Conservation (phyloP, 2,888 invertebrate genomes). For the Ormyrus pomaceus region DNA sequence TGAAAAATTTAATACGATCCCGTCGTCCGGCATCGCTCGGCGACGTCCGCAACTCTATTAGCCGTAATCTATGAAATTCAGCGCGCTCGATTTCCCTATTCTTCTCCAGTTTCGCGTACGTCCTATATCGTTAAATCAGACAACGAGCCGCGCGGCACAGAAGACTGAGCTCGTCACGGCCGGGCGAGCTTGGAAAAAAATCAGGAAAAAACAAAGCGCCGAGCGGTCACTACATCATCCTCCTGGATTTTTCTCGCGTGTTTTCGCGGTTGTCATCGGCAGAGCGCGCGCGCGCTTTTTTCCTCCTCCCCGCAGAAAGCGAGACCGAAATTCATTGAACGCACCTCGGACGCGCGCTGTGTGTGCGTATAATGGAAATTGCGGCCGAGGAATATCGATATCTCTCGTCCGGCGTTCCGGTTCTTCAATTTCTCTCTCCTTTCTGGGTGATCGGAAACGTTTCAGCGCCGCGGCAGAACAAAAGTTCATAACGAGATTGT, state of each 20-base stretch:
- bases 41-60: slow-evolving; percentile 9
- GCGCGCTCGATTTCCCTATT: background rate
- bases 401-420: background rate
- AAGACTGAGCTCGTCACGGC: background rate
- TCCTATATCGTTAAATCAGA: background rate
- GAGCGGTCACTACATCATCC: slow-evolving; percentile 23
- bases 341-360: background rate
- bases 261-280: slow-evolving; percentile 13
- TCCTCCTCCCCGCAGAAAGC: background rate
- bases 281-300: background rate
- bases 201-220: background rate
- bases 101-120: background rate
- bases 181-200: background rate
- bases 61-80: slow-evolving; percentile 16
- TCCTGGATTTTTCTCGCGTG: background rate
- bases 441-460: too few relatives aligned
- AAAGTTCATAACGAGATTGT: too few relatives aligned
- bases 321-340: slow-evolving; percentile 17
- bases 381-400: background rate
- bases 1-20: too few relatives aligned
- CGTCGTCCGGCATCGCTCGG: too few relatives aligned
- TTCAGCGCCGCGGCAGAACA: too few relatives aligned
- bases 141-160: background rate
- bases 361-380: background rate
- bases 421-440: background rate